phyloP scores from a whole-genome alignment of 2,888 invertebrate species.

The Epinotia bilunana region DNA sequence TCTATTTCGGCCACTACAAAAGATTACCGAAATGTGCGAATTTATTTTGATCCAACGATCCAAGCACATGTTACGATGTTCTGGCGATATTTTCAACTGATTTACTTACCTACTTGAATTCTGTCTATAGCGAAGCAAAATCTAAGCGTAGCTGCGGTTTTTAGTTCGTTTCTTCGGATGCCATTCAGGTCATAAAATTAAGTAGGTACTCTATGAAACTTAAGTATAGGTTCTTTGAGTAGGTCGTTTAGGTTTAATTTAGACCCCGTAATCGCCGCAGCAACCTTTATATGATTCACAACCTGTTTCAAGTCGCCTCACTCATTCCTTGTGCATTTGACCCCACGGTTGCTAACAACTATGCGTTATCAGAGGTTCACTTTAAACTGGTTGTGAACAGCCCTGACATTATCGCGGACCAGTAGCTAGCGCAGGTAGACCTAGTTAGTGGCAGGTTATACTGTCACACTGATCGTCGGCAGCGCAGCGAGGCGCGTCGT shows the following conservation, averaged over 20 bases:
- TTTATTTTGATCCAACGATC: not conserved
- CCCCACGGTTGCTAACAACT: not conserved
- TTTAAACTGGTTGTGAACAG: not conserved
- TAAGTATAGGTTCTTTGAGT: not conserved
- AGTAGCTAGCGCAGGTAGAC: not conserved
- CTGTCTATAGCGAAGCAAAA: not conserved
- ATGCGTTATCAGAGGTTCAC: not conserved
- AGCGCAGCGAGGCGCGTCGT: no score
- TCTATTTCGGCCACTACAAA: no score
- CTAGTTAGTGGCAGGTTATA: not conserved
- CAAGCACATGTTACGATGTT: not conserved
- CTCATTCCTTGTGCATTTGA: not conserved
- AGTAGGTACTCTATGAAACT: slow-evolving; percentile 7
- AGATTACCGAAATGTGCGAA: not conserved
- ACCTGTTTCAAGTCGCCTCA: not conserved
- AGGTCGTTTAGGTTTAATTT: slow-evolving; percentile 11
- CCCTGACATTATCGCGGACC: slow-evolving; percentile 27
- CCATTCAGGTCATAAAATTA: not conserved
- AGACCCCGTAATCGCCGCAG: slow-evolving; percentile 6
- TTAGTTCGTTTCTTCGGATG: not conserved
- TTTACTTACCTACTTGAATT: no score
- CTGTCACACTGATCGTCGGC: no score
- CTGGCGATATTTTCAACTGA: not conserved
- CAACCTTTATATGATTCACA: not conserved
- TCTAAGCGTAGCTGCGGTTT: not conserved